Evolutionary conservation across 2,888 invertebrate species (phyloP).

Genomic region (Rhimphoctona megacephalus): DNA sequence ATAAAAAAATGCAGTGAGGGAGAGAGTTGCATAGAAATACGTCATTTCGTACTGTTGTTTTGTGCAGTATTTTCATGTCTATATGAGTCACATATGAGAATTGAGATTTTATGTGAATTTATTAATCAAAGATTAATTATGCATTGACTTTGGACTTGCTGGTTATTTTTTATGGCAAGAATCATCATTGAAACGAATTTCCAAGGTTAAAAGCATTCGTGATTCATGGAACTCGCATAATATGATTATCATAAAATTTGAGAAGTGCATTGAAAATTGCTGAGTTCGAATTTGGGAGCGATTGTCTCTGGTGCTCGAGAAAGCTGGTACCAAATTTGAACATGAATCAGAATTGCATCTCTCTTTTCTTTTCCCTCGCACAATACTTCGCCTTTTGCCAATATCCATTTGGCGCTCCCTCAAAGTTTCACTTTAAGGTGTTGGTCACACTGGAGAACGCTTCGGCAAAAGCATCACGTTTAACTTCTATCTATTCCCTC

Average conservation of each 20-base stretch:
- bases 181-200: background rate
- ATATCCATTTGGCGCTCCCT: conserved; percentile 21
- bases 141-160: background rate
- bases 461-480: background rate
- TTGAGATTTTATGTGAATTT: background rate
- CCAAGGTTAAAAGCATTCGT: background rate
- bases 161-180: background rate
- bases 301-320: background rate
- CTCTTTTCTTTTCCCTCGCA: background rate
- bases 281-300: background rate
- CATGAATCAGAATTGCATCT: background rate
- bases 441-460: conserved; percentile 22
- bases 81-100: background rate
- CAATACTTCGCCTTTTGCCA: background rate
- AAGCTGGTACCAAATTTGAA: background rate
- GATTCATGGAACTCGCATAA: background rate
- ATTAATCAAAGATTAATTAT: background rate
- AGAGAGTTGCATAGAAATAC: background rate
- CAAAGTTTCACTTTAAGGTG: conserved; percentile 6
- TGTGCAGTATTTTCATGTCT: background rate
- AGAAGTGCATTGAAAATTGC: background rate
- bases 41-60: background rate
- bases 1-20: background rate
- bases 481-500: background rate
- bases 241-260: background rate